Evolutionary conservation across 1,140 invertebrate genomes (phyloP).

Genomic region (Monochamus saltuarius): DNA sequence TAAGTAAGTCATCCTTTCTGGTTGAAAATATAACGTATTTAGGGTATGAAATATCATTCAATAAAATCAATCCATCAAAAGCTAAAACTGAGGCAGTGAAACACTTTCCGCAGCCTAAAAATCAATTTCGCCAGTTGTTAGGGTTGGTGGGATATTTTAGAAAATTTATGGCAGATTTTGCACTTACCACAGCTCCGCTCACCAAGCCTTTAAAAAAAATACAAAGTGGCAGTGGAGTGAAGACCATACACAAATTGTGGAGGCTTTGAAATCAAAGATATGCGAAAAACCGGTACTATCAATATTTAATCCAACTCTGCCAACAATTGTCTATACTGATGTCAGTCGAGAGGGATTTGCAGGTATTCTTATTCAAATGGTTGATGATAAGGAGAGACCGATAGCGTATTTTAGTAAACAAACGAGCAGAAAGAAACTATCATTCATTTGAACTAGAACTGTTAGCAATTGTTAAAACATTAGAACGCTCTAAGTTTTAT

Average conservation of each 20-base stretch:
- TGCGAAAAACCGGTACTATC: neutral
- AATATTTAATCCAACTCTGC: constrained; percentile 1
- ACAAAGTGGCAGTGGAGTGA: neutral
- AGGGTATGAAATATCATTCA: neutral
- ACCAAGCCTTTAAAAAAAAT: too few species aligned
- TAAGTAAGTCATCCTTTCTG: neutral
- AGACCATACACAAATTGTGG: neutral
- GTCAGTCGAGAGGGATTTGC: constrained; percentile 9
- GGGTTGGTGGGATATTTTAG: constrained; percentile 1
- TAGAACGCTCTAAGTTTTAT: constrained; percentile 1
- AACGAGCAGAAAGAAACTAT: neutral
- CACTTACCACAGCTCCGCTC: neutral
- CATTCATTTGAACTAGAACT: constrained; percentile 12
- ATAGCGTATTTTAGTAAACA: constrained; percentile 17
- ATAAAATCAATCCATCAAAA: constrained; percentile 1
- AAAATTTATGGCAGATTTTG: constrained; percentile 11
- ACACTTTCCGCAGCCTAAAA: constrained; percentile 1
- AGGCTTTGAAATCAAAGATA: neutral
- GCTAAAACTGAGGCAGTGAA: neutral
- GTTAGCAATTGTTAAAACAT: constrained; percentile 12
- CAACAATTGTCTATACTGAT: constrained; percentile 5
- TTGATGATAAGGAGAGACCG: constrained; percentile 2
- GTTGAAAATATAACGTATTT: constrained; percentile 7
- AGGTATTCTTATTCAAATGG: constrained; percentile 12
- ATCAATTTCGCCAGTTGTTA: constrained; percentile 4